These are phyloP conservation scores for Gryllus longicercus DNA, from an alignment of 2,888 invertebrate genomes.

Conservation along the genomic window DNA sequence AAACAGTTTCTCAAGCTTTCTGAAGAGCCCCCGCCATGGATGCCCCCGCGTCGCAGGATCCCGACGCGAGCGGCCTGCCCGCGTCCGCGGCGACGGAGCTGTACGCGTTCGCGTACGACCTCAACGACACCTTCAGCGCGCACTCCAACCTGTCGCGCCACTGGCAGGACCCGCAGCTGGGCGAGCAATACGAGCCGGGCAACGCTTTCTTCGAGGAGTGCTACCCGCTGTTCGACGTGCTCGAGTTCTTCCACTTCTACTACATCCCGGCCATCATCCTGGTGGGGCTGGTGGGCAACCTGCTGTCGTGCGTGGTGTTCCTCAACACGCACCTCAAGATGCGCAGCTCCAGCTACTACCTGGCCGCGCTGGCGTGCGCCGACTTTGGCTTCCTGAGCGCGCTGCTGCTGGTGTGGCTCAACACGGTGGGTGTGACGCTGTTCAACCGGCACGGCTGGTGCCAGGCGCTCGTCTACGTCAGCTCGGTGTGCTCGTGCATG, in stretches of 20 bases:
- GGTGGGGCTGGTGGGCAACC: conserved; percentile 59
- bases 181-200: background rate
- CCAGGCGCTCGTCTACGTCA: conserved; percentile 53
- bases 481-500: conserved; percentile 58
- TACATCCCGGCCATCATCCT: conserved; percentile 59
- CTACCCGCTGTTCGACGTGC: conserved; percentile 42
- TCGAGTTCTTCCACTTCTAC: conserved; percentile 54
- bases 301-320: conserved; percentile 59
- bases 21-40: conserved; percentile 39
- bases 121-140: background rate
- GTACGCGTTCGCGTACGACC: background rate
- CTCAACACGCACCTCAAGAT: conserved; percentile 58
- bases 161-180: conserved; percentile 11
- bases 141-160: background rate
- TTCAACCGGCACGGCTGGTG: conserved; percentile 59
- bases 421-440: conserved; percentile 47
- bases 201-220: conserved; percentile 32
- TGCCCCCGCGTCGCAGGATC: conserved; percentile 26
- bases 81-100: no score
- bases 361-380: conserved; percentile 59
- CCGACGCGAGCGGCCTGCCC: background rate
- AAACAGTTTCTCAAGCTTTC: no score
- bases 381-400: conserved; percentile 59
- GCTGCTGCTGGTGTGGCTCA: conserved; percentile 54
- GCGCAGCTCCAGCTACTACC: conserved; percentile 61